Evolutionary conservation across 30 jellyfish, hydroid and myxozoan species (phyloP).

Genomic region (Catostylus mosaicus): DNA sequence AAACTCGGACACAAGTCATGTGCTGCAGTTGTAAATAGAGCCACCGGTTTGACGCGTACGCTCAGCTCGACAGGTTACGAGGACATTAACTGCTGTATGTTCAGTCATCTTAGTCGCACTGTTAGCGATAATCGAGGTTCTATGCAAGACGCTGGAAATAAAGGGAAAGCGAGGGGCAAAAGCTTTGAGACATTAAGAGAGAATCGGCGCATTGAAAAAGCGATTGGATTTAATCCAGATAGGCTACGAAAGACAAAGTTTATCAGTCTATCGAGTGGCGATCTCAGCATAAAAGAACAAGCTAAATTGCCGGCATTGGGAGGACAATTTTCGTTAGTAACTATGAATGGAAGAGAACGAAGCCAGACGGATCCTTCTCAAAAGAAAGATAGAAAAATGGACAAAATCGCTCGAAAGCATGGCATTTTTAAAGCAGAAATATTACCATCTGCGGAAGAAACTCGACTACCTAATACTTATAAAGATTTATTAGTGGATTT

Average conservation of each 20-base stretch:
- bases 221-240: background rate
- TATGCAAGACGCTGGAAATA: background rate
- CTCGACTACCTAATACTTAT: conserved; percentile 25
- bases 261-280: conserved; percentile 25
- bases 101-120: background rate
- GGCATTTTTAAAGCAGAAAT: background rate
- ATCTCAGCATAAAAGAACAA: background rate
- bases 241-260: background rate
- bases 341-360: conserved; percentile 20
- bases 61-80: conserved; percentile 35
- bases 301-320: conserved; percentile 22
- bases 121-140: background rate
- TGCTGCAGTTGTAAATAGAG: conserved; percentile 56
- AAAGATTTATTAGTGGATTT: conserved; percentile 41
- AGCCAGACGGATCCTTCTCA: conserved; percentile 40
- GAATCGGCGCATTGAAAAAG: background rate
- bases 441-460: background rate
- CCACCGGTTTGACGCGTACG: conserved; percentile 20
- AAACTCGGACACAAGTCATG: conserved; percentile 66
- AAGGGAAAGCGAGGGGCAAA: background rate
- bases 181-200: background rate
- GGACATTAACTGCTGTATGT: conserved; percentile 29
- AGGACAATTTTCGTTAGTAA: conserved; percentile 23
- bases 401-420: background rate
- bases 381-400: background rate